Evolutionary conservation across 2,797 vertebrate genomes (phyloP), one percentile per base, ranked within the genome.

Genomic region (Ctenosaura bakeri): DNA sequence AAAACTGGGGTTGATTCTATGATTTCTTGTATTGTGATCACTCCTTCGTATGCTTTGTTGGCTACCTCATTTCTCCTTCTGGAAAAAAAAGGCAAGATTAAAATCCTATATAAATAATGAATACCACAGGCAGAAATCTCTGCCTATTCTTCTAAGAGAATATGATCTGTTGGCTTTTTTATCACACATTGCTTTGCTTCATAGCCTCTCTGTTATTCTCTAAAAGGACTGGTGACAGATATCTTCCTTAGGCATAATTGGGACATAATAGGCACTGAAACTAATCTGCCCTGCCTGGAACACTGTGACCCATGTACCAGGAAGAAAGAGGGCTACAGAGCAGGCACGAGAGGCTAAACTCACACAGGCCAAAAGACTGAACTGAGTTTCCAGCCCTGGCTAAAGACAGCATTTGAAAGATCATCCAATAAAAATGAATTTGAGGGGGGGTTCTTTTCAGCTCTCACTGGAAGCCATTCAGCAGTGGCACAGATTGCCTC

Each of bases 101-200:
- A 81, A 79, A n/a, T 64, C 24, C 29, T 80, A 64, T 56, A 86
- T 38, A 26, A 56, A 74, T 42, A 59, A 64, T 50, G 38, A 56
- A 76, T 9, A 2, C 26, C 79, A 83, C 14, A 42, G 46, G 32
- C 13, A 85, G n/a, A 80, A 80, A 85, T 62, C 77, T 32, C 32
- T 85, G 20, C 71, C 46, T 76, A 46, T 82, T 83, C 32, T 85
- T 77, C 52, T 77, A 29, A 83, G 77, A 73, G 24, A 88, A 88
- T 42, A 20, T 32, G 50, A 71, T 85, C 38, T 62, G 22, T 9
- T 50, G 38, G 9, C 3, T 73, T 16, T 46, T 32, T 85, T 50
- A 24, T 16, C 42, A 85, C 54, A 20, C 24, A n/a, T 6, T 77
- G 46, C 59, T 29, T 12, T 54, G n/a, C 35, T 78, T 83, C 73